Conservation (phyloP, 2,797 vertebrate genomes). For the Novumbra hubbsi region DNA sequence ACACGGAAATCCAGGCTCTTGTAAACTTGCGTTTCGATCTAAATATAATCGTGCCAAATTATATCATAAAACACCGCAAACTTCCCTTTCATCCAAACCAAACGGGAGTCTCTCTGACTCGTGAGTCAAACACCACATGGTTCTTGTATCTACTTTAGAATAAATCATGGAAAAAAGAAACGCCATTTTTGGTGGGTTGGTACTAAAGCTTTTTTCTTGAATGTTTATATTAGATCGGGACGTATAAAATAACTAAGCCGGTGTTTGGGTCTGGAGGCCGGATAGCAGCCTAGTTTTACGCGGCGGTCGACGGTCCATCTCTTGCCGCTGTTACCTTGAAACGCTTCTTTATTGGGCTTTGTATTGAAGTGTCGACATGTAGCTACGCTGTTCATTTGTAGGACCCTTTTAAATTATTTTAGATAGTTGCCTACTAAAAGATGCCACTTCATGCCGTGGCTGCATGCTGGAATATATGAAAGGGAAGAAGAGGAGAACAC, state of each 20-base stretch:
- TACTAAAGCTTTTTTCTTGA: slow-evolving; percentile 81
- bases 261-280: slow-evolving; percentile 54
- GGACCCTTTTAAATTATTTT: slow-evolving; percentile 67
- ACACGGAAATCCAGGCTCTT: slow-evolving; percentile 55
- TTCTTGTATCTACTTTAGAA: slow-evolving; percentile 47
- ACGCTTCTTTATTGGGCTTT: slow-evolving; percentile 49
- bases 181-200: slow-evolving; percentile 65
- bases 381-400: slow-evolving; percentile 60
- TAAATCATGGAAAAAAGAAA: slow-evolving; percentile 50
- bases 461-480: slow-evolving; percentile 80
- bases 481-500: slow-evolving; percentile 64
- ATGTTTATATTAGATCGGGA: slow-evolving; percentile 66
- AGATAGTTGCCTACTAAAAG: slow-evolving; percentile 45
- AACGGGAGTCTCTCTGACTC: slow-evolving; percentile 67
- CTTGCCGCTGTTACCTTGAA: slow-evolving; percentile 46
- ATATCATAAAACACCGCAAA: slow-evolving; percentile 37
- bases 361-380: slow-evolving; percentile 51
- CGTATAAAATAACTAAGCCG: slow-evolving; percentile 49
- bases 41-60: slow-evolving; percentile 71
- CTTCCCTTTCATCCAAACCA: slow-evolving; percentile 64
- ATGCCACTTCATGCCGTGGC: slow-evolving; percentile 77
- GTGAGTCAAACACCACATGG: slow-evolving; percentile 54
- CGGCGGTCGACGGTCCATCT: slow-evolving; percentile 43
- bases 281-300: slow-evolving; percentile 62
- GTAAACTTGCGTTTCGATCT: slow-evolving; percentile 55